These are phyloP conservation scores for Rhagologus leucostigma DNA, from an alignment of 2,113 vertebrate genomes.

Conservation along the genomic window DNA sequence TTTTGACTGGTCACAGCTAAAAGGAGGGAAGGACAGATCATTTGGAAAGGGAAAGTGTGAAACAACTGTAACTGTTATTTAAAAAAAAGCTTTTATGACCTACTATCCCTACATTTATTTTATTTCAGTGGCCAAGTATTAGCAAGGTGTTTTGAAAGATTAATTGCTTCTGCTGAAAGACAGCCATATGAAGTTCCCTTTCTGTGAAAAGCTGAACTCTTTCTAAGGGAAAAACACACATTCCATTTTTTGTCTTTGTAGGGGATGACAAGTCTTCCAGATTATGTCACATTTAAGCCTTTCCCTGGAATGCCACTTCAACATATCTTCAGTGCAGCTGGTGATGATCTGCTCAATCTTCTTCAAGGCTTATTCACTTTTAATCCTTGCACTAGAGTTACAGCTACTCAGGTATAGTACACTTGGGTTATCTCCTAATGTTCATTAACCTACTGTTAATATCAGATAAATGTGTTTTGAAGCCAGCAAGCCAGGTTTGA, in stretches of 20 bases:
- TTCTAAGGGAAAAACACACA: not conserved
- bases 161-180: not conserved
- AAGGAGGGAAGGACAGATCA: not conserved
- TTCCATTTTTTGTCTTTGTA: conserved; percentile 48
- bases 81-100: not conserved
- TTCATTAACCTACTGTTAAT: not conserved
- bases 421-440: not conserved
- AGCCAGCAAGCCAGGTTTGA: not conserved
- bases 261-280: conserved; percentile 91
- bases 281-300: conserved; percentile 92
- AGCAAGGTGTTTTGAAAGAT: not conserved
- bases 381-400: conserved; percentile 85
- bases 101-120: not conserved
- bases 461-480: not conserved
- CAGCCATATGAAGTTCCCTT: not conserved
- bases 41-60: not conserved
- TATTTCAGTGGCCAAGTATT: not conserved
- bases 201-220: not conserved
- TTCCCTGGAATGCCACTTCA: conserved; percentile 92
- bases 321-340: conserved; percentile 95
- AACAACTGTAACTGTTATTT: not conserved
- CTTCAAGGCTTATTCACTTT: conserved; percentile 91
- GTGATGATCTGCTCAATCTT: conserved; percentile 89
- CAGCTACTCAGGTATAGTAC: conserved; percentile 85
- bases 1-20: not conserved